phyloP scores from a whole-genome alignment of 2,113 vertebrate genomes.

The Tor tambroides region DNA sequence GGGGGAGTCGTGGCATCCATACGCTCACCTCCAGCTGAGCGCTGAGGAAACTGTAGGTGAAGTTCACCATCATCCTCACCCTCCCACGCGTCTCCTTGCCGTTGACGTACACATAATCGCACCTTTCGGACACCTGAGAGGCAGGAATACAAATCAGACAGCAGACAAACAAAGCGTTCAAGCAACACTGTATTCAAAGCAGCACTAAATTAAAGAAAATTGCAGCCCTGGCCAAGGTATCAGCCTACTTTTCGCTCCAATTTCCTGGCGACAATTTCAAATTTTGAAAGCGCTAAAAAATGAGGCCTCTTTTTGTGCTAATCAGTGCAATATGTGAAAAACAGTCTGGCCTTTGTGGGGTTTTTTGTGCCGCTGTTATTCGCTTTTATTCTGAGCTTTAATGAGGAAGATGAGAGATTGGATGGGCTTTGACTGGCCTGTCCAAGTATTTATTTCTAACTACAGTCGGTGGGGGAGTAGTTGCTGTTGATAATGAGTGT shows the following conservation, averaged over 20 bases:
- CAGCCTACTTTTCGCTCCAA: constrained; percentile 12
- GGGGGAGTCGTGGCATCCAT: constrained; percentile 91
- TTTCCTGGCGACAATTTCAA: constrained; percentile 30
- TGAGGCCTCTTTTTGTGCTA: constrained; percentile 37
- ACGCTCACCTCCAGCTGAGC: constrained; percentile 87
- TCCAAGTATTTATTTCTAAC: constrained; percentile 54
- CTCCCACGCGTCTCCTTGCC: constrained; percentile 92
- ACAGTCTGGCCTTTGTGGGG: constrained; percentile 25
- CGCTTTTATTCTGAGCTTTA: constrained; percentile 43
- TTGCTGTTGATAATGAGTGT: constrained; percentile 32
- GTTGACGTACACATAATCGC: constrained; percentile 92
- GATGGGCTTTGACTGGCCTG: constrained; percentile 38
- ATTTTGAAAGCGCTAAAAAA: constrained; percentile 35
- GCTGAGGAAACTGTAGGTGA: constrained; percentile 89
- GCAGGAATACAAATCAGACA: constrained; percentile 18
- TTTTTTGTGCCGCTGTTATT: constrained; percentile 1
- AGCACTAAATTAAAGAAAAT: constrained; percentile 26
- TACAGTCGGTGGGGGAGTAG: constrained; percentile 20
- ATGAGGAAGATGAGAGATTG: constrained; percentile 48
- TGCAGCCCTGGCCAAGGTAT: background rate
- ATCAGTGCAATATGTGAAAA: constrained; percentile 49
- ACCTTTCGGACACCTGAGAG: constrained; percentile 88
- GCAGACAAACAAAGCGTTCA: background rate
- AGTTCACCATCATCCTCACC: constrained; percentile 82
- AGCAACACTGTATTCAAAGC: constrained; percentile 15